Evolutionary conservation across 2,113 vertebrate species (phyloP).

Genomic region (Engraulis encrasicolus): DNA sequence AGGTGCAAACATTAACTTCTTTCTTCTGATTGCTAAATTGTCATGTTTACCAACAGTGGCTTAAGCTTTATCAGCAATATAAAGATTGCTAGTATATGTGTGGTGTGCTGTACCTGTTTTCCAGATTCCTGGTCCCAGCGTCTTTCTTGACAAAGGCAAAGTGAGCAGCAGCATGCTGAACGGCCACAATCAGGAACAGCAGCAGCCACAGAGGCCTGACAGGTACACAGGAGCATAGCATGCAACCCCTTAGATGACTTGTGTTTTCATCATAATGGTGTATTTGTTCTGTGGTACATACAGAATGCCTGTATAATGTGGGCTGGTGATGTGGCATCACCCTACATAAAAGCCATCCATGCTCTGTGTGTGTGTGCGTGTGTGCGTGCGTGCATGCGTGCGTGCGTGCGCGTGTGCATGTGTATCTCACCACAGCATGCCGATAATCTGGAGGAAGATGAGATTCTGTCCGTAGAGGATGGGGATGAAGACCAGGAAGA

Average conservation of each 20-base stretch:
- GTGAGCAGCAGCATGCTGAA: conserved; percentile 79
- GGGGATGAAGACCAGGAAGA: conserved; percentile 85
- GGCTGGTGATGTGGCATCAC: no score
- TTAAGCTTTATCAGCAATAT: neutral
- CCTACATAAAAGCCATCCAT: neutral
- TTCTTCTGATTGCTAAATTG: neutral
- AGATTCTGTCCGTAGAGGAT: conserved; percentile 75
- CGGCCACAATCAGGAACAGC: conserved; percentile 66
- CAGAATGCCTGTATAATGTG: neutral
- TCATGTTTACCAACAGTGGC: neutral
- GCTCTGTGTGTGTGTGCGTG: neutral
- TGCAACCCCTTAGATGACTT: neutral
- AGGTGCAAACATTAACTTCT: no score
- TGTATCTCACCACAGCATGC: conserved; percentile 83
- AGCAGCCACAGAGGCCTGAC: conserved; percentile 88
- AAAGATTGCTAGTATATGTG: neutral
- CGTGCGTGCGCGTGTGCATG: neutral
- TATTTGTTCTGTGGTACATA: neutral
- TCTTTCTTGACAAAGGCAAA: conserved; percentile 81
- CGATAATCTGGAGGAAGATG: conserved; percentile 72
- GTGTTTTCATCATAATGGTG: neutral
- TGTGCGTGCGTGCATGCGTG: neutral
- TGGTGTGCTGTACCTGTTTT: conserved; percentile 64
- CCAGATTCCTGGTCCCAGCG: conserved; percentile 65
- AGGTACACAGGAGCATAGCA: neutral